These are phyloP conservation scores for Macaca fascicularis DNA, from an alignment of 2,113 vertebrate genomes.

Conservation along the genomic window DNA sequence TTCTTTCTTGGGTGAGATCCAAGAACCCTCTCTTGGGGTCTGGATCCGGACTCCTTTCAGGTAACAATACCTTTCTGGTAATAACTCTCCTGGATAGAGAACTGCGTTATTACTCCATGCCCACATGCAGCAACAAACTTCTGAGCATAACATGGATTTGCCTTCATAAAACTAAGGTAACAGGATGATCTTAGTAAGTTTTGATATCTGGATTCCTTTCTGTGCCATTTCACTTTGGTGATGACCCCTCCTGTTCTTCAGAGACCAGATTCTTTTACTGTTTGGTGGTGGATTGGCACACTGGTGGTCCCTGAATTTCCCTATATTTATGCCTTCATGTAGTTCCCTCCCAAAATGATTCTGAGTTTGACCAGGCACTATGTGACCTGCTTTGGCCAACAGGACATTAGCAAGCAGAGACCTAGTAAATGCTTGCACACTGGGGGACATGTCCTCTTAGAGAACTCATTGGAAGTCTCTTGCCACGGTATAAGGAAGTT, in stretches of 20 bases:
- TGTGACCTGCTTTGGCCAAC: not conserved
- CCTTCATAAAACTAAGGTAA: conserved; percentile 26
- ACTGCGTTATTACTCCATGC: not conserved
- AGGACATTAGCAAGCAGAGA: not conserved
- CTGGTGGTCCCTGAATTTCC: not conserved
- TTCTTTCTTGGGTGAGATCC: too few species aligned
- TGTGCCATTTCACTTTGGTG: not conserved
- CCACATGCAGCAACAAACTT: not conserved
- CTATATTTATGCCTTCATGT: not conserved
- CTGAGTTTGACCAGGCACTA: not conserved
- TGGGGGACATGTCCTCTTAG: not conserved
- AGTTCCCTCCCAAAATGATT: not conserved
- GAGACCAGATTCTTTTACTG: not conserved
- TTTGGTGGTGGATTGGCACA: not conserved
- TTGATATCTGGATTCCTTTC: not conserved
- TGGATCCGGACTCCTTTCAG: too few species aligned
- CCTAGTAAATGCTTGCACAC: not conserved
- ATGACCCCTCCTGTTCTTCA: not conserved
- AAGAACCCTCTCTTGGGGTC: too few species aligned
- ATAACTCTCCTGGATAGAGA: not conserved
- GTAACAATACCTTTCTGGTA: too few species aligned
- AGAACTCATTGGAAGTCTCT: not conserved
- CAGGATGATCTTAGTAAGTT: not conserved
- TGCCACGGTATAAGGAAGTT: not conserved
- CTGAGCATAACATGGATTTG: not conserved